These are phyloP conservation scores for Diglossa cyanea DNA, from an alignment of 2,797 vertebrate genomes.

Conservation along the genomic window DNA sequence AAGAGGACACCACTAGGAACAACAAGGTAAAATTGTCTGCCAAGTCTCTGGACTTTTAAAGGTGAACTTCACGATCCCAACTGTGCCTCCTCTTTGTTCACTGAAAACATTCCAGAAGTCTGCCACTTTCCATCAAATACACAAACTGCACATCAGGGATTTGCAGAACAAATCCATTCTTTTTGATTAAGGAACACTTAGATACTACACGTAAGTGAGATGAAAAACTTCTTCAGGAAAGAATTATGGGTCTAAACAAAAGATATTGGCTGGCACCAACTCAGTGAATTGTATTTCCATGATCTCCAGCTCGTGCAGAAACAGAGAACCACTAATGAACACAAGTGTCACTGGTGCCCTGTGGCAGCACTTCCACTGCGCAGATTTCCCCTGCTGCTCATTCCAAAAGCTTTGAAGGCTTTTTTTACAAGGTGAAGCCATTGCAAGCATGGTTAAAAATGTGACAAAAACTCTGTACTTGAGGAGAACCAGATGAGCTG, in stretches of 20 bases:
- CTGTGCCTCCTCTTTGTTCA: not conserved
- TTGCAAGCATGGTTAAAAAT: not conserved
- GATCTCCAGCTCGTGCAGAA: not conserved
- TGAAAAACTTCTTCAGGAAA: not conserved
- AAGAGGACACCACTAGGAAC: not conserved
- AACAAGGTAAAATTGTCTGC: not conserved
- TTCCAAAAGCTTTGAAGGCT: not conserved
- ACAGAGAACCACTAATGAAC: not conserved
- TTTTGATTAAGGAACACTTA: not conserved
- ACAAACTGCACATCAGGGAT: not conserved
- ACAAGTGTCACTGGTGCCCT: not conserved
- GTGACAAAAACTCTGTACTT: not conserved
- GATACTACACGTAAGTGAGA: rapidly evolving
- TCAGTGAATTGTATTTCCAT: not conserved
- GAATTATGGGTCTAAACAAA: not conserved
- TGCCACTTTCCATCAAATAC: not conserved
- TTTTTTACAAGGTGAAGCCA: not conserved
- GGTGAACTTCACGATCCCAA: not conserved
- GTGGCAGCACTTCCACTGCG: rapidly evolving
- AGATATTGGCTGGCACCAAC: not conserved
- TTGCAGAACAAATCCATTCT: not conserved
- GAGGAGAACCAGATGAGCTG: not conserved
- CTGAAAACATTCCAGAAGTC: not conserved
- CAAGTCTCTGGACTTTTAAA: not conserved
- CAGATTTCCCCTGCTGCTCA: not conserved